Evolutionary conservation across 1,140 invertebrate genomes (phyloP), one percentile per base, ranked within the genome.

Genomic region (Acromyrmex heyeri): DNA sequence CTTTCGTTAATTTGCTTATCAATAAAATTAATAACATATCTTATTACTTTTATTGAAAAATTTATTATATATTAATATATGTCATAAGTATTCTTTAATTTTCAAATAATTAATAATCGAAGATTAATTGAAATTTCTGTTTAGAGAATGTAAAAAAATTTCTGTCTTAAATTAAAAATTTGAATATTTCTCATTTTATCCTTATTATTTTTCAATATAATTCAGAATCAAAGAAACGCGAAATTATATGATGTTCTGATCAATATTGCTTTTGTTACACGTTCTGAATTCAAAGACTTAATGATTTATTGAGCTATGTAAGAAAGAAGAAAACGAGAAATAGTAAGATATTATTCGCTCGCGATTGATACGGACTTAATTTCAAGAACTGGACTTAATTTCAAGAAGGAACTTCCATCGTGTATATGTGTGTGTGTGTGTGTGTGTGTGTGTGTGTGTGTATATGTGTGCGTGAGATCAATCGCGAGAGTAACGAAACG

Each of bases 41-140:
- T 72, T 12, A 18, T 30, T 50, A 5, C 21, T 72, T 18, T 21
- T 72, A 72, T 30, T 53, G 24, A 16, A 48, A 72, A 72, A 72
- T 12, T 5, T 21, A 44, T 14, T 69, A 21, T 27, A 16, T 53
- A 65, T n/a, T 38, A 38, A 24, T 24, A 67, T 21, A 24, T 27
- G 8, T 10, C 24, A 73, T 30, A 10, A 5, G n/a, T 30, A 30
- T 53, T 30, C 70, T 73, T 30, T 73, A 53, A 73, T 55, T 16
- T 10, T 30, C 24, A 24, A 16, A 55, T 73, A n/a, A 73, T 55
- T 73, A 30, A 73, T 10, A 53, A 53, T 21, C 4, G 24, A 73
- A 6, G 48, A 10, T 73, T 12, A 27, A 55, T 30, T 3, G 10
- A 73, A 53, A 18, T 2, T 18, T 73, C 16, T 16, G 24, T 1